Conservation (phyloP, 2,888 invertebrate species). For the Plutella xylostella region DNA sequence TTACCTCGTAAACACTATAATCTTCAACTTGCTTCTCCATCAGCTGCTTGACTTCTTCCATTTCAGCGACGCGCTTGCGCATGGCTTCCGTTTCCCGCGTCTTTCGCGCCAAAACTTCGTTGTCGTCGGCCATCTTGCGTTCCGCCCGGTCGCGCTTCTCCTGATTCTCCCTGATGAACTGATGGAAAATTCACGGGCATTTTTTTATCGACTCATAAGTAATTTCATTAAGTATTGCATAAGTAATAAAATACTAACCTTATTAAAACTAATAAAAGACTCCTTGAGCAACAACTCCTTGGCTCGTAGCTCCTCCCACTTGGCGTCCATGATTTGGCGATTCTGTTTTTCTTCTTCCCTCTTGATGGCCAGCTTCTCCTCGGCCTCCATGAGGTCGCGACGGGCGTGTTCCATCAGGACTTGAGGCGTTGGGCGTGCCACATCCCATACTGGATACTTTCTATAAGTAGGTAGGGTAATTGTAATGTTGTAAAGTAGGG, state of each 20-base stretch:
- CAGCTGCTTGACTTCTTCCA: slow-evolving; percentile 57
- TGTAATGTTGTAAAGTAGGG: no score
- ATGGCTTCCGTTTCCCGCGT: slow-evolving; percentile 64
- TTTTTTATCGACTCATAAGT: not conserved
- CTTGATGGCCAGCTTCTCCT: slow-evolving; percentile 55
- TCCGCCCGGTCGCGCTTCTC: slow-evolving; percentile 74
- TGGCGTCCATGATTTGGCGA: slow-evolving; percentile 52
- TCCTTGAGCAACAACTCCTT: slow-evolving; percentile 65
- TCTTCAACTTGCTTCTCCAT: slow-evolving; percentile 71
- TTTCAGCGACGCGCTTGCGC: slow-evolving; percentile 47
- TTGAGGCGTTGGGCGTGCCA: slow-evolving; percentile 65
- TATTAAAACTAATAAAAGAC: slow-evolving; percentile 73
- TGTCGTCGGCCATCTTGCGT: slow-evolving; percentile 68
- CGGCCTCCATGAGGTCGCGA: slow-evolving; percentile 61
- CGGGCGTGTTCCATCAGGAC: slow-evolving; percentile 66
- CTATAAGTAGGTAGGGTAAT: no score
- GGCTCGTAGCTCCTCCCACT: slow-evolving; percentile 66
- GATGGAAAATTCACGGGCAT: not conserved
- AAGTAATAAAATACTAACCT: slow-evolving; percentile 30
- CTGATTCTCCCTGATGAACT: slow-evolving; percentile 74
- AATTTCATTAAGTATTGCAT: not conserved
- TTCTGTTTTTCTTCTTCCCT: slow-evolving; percentile 46
- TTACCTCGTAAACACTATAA: slow-evolving; percentile 70
- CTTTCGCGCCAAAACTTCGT: slow-evolving; percentile 52
- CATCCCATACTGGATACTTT: slow-evolving; percentile 74